Percentiles rank a stretch among this genome's conserved stretches.
These are phyloP conservation scores for Bambusicola thoracicus DNA, from an alignment of 2,113 vertebrate genomes.

Conservation along the genomic window DNA sequence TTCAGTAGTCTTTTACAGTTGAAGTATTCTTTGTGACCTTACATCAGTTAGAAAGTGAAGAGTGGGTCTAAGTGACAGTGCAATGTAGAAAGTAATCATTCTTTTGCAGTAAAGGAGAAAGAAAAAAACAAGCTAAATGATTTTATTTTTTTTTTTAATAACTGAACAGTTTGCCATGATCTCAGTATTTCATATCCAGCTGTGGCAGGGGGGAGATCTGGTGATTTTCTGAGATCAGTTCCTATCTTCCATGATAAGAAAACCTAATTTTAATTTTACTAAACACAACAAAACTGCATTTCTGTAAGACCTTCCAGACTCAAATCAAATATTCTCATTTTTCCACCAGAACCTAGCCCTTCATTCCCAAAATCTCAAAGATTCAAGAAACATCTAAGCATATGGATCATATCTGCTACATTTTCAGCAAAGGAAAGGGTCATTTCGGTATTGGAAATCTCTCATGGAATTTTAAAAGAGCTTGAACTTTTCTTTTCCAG, in stretches of 20 bases:
- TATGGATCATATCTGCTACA: not conserved
- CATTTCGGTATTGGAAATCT: not conserved
- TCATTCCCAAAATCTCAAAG: not conserved
- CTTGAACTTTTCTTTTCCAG: not conserved
- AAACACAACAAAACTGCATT: not conserved
- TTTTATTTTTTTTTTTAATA: not conserved
- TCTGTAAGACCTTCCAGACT: not conserved
- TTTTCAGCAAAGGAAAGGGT: not conserved
- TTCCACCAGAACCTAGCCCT: not conserved
- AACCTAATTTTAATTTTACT: not conserved
- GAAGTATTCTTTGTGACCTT: not conserved
- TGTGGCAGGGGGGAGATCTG: not conserved
- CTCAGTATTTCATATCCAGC: not conserved
- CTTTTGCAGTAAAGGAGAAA: not conserved
- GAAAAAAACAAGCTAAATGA: not conserved
- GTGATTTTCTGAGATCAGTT: not conserved
- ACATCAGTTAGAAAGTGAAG: not conserved
- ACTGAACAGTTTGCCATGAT: not conserved
- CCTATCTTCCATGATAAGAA: not conserved
- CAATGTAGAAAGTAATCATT: not conserved
- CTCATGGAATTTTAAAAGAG: not conserved
- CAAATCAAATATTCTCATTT: not conserved
- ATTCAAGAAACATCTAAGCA: not conserved
- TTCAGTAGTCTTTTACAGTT: not conserved
- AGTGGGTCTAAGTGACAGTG: not conserved